phyloP scores from a whole-genome alignment of 2,888 invertebrate species.

The Bembecia ichneumoniformis region DNA sequence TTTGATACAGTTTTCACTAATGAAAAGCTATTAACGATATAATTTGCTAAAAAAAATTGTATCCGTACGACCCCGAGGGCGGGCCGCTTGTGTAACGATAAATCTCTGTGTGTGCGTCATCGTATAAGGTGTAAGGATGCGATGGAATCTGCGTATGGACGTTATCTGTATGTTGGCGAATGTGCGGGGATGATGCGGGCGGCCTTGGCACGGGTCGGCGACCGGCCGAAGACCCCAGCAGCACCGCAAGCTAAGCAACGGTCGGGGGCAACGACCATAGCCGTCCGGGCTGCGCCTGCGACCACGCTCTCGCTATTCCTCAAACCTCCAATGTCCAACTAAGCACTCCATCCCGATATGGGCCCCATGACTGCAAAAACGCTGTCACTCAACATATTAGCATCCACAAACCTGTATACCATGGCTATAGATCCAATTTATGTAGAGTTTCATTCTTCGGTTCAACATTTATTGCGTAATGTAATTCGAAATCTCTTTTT shows the following conservation, averaged over 20 bases:
- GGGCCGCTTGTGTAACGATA: not conserved
- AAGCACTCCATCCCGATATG: constrained; percentile 16
- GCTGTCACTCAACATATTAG: not conserved
- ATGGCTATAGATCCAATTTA: too few species aligned
- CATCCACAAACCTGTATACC: not conserved
- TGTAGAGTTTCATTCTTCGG: too few species aligned
- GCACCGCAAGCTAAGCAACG: constrained; percentile 65
- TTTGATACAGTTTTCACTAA: too few species aligned
- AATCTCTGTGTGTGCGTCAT: constrained; percentile 1
- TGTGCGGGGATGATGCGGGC: constrained; percentile 65
- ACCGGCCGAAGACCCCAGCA: constrained; percentile 70
- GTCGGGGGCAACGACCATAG: constrained; percentile 68
- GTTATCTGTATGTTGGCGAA: constrained; percentile 46
- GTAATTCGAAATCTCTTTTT: too few species aligned
- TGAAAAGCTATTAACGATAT: too few species aligned
- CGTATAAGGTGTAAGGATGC: constrained; percentile 18
- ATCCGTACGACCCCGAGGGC: too few species aligned
- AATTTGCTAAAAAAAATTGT: too few species aligned
- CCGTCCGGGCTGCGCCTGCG: constrained; percentile 44
- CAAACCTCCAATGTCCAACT: constrained; percentile 27
- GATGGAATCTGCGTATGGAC: constrained; percentile 46
- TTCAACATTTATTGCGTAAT: too few species aligned
- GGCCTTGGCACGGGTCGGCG: constrained; percentile 69
- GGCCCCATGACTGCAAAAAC: constrained; percentile 3
- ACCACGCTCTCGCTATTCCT: constrained; percentile 39